Percentiles rank a stretch among this genome's conserved stretches.
Evolutionary conservation across 2,113 vertebrate genomes (phyloP).

Genomic region (Chionomys nivalis): DNA sequence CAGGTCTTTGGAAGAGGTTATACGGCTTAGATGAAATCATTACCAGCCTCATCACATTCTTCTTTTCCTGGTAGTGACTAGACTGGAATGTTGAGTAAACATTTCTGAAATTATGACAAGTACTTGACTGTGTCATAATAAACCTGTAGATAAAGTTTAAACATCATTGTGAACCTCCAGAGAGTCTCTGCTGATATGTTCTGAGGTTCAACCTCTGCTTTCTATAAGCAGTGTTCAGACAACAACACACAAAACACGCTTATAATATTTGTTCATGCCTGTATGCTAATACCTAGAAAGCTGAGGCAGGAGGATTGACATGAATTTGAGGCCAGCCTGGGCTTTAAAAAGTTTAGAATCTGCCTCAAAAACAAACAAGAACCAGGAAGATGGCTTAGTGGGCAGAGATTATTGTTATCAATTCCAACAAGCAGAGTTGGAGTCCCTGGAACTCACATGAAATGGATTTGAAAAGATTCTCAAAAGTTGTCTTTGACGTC

Average conservation of each 20-base stretch:
- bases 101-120: slow-evolving; percentile 23
- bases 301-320: neutral
- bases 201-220: slow-evolving; percentile 7
- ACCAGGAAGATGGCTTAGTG: neutral
- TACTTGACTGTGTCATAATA: neutral
- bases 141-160: slow-evolving; percentile 19
- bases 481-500: neutral
- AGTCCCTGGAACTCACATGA: neutral
- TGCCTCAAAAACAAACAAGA: neutral
- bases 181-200: neutral
- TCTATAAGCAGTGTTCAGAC: slow-evolving; percentile 13
- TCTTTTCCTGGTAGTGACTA: slow-evolving; percentile 22
- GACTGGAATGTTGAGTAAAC: neutral
- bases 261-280: neutral
- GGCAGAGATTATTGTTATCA: neutral
- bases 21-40: slow-evolving; percentile 11
- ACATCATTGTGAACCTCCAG: slow-evolving; percentile 28
- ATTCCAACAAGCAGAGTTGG: neutral
- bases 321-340: neutral
- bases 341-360: neutral
- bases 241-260: slow-evolving; percentile 29
- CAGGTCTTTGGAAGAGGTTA: slow-evolving; percentile 11
- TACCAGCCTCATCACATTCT: slow-evolving; percentile 34
- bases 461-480: neutral
- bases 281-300: neutral